Percentiles rank a stretch among this genome's conserved stretches.
Evolutionary conservation across 2,888 invertebrate genomes (phyloP).

Genomic region (Microdon myrmicae): DNA sequence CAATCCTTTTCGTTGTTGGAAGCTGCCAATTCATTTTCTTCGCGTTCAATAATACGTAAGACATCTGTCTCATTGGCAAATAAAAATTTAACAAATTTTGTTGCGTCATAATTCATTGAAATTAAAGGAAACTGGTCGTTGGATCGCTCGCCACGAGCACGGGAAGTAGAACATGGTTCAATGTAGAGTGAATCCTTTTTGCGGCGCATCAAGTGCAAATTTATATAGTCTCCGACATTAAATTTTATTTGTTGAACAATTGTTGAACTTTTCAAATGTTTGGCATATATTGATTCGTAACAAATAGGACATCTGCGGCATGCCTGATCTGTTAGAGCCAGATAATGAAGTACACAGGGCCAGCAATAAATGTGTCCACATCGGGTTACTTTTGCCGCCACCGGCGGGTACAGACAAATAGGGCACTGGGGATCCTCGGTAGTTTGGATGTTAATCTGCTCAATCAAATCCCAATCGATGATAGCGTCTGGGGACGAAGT

Average conservation of each 20-base stretch:
- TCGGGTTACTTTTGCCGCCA: slow-evolving; percentile 89
- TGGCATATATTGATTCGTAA: slow-evolving; percentile 80
- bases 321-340: slow-evolving; percentile 84
- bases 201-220: slow-evolving; percentile 88
- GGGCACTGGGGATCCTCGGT: slow-evolving; percentile 83
- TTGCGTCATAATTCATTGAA: slow-evolving; percentile 66
- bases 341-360: slow-evolving; percentile 93
- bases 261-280: slow-evolving; percentile 83
- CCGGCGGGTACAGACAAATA: slow-evolving; percentile 88
- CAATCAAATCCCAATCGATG: slow-evolving; percentile 91
- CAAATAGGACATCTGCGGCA: slow-evolving; percentile 94
- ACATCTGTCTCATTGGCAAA: slow-evolving; percentile 77
- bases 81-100: slow-evolving; percentile 77
- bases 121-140: slow-evolving; percentile 64
- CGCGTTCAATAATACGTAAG: slow-evolving; percentile 77
- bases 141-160: slow-evolving; percentile 55
- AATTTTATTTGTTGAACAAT: slow-evolving; percentile 61
- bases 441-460: slow-evolving; percentile 84
- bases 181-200: slow-evolving; percentile 71
- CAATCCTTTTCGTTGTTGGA: slow-evolving; percentile 67
- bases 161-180: slow-evolving; percentile 55
- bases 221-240: slow-evolving; percentile 74
- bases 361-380: slow-evolving; percentile 98
- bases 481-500: slow-evolving; percentile 86
- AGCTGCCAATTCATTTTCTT: slow-evolving; percentile 77